These are phyloP conservation scores for Silurus meridionalis DNA, from an alignment of 2,113 vertebrate genomes.

Conservation along the genomic window DNA sequence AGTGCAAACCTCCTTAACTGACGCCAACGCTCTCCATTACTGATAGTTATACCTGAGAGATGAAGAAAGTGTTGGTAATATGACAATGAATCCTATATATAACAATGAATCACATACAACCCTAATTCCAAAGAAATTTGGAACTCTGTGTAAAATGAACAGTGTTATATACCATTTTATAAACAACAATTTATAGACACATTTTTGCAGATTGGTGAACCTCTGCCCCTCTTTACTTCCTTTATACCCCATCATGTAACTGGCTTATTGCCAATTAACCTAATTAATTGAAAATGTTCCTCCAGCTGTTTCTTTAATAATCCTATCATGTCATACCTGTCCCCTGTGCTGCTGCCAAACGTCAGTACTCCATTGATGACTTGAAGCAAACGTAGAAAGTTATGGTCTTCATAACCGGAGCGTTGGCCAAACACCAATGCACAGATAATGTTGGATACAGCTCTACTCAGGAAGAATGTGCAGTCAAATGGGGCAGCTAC, in stretches of 20 bases:
- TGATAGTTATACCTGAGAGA: slow-evolving; percentile 65
- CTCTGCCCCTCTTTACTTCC: neutral
- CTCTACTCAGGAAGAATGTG: slow-evolving; percentile 59
- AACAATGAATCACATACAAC: neutral
- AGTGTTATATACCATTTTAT: neutral
- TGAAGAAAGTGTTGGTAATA: neutral
- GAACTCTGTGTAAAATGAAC: neutral
- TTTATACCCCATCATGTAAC: neutral
- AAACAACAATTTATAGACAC: no score
- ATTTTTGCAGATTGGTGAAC: no score
- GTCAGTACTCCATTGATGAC: slow-evolving; percentile 24
- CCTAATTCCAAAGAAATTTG: neutral
- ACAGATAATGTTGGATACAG: slow-evolving; percentile 79
- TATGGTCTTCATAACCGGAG: slow-evolving; percentile 71
- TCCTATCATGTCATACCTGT: slow-evolving; percentile 37
- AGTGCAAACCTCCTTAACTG: slow-evolving; percentile 72
- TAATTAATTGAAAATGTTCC: no score
- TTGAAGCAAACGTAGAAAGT: slow-evolving; percentile 69
- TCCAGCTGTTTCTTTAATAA: neutral
- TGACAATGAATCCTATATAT: neutral
- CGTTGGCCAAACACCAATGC: slow-evolving; percentile 76
- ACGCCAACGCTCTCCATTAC: slow-evolving; percentile 70
- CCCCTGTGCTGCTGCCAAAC: slow-evolving; percentile 58
- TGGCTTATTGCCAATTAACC: no score
- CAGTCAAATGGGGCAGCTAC: slow-evolving; percentile 63